Conservation (phyloP, 2,113 vertebrate genomes). For the Aldabrachelys gigantea region DNA sequence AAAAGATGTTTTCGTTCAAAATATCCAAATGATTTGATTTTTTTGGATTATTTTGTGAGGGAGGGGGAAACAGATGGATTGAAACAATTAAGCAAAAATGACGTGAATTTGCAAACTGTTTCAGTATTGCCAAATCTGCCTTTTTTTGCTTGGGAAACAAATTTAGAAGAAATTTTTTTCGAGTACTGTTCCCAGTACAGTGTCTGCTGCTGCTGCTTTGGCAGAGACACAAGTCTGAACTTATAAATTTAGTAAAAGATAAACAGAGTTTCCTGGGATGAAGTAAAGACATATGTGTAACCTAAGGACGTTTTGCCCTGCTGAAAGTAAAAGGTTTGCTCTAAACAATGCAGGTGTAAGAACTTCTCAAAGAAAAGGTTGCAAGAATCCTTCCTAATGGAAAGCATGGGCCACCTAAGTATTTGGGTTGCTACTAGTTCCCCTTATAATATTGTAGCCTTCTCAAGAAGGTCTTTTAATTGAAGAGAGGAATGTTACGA, state of each 20-base stretch:
- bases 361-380: neutral
- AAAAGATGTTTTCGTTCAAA: neutral
- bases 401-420: neutral
- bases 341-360: neutral
- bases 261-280: neutral
- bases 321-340: fast-evolving
- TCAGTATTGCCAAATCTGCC: neutral
- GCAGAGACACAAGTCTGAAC: neutral
- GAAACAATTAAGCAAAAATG: neutral
- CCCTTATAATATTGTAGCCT: neutral
- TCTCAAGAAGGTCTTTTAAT: neutral
- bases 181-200: neutral
- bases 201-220: neutral
- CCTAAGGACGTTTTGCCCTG: neutral
- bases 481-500: neutral
- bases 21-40: neutral
- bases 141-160: neutral
- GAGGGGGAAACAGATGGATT: neutral
- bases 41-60: neutral
- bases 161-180: neutral
- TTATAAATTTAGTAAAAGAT: neutral
- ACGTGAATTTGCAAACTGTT: neutral
- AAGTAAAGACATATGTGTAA: neutral
- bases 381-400: fast-evolving
- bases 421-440: neutral